Percentiles rank a stretch among this genome's conserved stretches.
Conservation (phyloP, 2,113 vertebrate species). For the Sinocyclocheilus anshuiensis region DNA sequence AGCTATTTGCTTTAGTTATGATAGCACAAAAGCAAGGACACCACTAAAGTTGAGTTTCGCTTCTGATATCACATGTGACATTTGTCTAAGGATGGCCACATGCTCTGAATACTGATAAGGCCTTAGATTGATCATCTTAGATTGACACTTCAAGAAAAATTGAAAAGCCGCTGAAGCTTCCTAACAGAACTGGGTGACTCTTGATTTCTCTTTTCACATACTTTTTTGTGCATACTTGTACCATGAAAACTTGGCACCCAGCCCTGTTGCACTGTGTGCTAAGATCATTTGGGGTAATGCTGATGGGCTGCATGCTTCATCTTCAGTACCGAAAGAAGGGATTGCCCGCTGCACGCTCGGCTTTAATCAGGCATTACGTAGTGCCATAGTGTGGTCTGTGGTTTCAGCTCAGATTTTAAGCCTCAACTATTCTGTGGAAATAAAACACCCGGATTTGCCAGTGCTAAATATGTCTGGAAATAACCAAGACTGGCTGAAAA, state of each 20-base stretch:
- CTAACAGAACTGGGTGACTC: background rate
- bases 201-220: background rate
- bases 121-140: background rate
- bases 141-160: background rate
- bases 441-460: constrained; percentile 70
- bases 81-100: background rate
- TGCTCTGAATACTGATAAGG: background rate
- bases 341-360: constrained; percentile 72
- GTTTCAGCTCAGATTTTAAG: constrained; percentile 72
- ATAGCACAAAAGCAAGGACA: background rate
- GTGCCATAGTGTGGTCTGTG: constrained; percentile 75
- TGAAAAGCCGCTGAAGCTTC: background rate
- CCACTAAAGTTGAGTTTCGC: background rate
- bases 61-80: background rate
- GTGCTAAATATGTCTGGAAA: constrained; percentile 77
- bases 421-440: constrained; percentile 70
- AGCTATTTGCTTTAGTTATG: background rate
- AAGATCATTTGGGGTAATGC: constrained; percentile 24
- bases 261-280: background rate
- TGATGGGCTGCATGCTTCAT: constrained; percentile 29
- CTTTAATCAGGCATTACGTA: constrained; percentile 74
- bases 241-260: background rate
- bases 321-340: constrained; percentile 32
- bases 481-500: constrained; percentile 74
- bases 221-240: background rate